phyloP scores from a whole-genome alignment of 2,888 invertebrate genomes.

The Netelia virgata region DNA sequence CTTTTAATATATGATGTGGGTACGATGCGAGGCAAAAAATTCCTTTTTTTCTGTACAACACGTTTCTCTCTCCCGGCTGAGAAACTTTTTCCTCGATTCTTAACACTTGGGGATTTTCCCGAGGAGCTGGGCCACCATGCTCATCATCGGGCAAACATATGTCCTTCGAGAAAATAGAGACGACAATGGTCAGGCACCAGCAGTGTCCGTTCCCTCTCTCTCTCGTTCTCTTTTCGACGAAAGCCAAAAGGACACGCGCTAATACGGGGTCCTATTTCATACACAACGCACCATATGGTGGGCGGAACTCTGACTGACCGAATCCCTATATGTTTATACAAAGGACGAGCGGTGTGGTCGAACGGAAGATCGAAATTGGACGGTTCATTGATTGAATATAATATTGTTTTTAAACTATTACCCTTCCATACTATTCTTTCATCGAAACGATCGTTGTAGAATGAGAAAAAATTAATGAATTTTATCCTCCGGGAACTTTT shows the following conservation, averaged over 20 bases:
- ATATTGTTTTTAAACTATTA: not conserved
- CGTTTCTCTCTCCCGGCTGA: conserved; percentile 9
- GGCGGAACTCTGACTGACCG: conserved; percentile 70
- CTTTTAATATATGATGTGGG: no score
- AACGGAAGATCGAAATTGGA: conserved; percentile 49
- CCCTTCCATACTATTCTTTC: not conserved
- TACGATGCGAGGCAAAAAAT: conserved; percentile 9
- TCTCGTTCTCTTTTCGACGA: conserved; percentile 68
- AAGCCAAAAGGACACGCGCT: conserved; percentile 75
- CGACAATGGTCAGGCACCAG: conserved; percentile 58
- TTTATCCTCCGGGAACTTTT: not conserved
- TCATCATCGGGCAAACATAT: conserved; percentile 65
- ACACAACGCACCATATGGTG: conserved; percentile 74
- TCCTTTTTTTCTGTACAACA: conserved; percentile 15
- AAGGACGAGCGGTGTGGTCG: conserved; percentile 10
- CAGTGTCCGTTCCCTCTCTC: conserved; percentile 29
- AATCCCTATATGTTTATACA: conserved; percentile 30
- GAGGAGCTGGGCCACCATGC: conserved; percentile 11
- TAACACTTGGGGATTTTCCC: conserved; percentile 47
- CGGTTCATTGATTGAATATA: conserved; percentile 33
- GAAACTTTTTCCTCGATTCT: conserved; percentile 14
- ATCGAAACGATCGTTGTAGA: not conserved
- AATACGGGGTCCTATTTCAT: conserved; percentile 69
- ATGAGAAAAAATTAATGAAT: not conserved
- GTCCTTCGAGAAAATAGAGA: conserved; percentile 50